Conservation (phyloP, 2,113 vertebrate species). For the Nesospiza acunhae region DNA sequence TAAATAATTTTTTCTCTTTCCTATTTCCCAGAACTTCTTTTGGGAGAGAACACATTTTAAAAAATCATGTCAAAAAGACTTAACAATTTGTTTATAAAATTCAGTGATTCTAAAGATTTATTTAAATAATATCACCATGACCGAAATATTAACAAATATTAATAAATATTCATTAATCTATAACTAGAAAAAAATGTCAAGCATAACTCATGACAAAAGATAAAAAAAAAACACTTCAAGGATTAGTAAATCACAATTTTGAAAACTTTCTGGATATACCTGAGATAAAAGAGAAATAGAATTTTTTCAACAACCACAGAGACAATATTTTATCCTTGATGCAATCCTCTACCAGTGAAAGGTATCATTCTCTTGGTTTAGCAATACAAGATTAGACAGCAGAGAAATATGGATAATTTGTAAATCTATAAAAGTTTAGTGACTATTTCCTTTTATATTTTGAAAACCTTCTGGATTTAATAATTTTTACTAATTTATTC, state of each 20-base stretch:
- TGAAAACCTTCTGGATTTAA: not conserved
- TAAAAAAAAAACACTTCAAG: not conserved
- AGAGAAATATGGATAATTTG: not conserved
- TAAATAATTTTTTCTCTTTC: not conserved
- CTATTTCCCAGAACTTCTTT: slow-evolving; percentile 9
- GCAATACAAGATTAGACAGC: not conserved
- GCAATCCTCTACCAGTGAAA: not conserved
- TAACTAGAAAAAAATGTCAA: not conserved
- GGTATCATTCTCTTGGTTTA: not conserved
- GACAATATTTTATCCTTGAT: not conserved
- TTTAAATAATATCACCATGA: not conserved
- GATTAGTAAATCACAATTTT: not conserved
- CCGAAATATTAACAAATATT: not conserved
- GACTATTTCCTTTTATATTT: not conserved
- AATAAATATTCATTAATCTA: not conserved
- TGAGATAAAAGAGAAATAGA: not conserved
- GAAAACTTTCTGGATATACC: not conserved
- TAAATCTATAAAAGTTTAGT: not conserved
- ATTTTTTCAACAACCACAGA: not conserved
- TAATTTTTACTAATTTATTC: not conserved
- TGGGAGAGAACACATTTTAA: not conserved
- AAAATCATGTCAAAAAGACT: not conserved
- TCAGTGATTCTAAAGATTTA: not conserved
- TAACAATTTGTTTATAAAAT: not conserved
- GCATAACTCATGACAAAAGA: not conserved